Base-by-base conservation (phyloP, 2,113 vertebrate species). In the Sylvia atricapilla region DNA sequence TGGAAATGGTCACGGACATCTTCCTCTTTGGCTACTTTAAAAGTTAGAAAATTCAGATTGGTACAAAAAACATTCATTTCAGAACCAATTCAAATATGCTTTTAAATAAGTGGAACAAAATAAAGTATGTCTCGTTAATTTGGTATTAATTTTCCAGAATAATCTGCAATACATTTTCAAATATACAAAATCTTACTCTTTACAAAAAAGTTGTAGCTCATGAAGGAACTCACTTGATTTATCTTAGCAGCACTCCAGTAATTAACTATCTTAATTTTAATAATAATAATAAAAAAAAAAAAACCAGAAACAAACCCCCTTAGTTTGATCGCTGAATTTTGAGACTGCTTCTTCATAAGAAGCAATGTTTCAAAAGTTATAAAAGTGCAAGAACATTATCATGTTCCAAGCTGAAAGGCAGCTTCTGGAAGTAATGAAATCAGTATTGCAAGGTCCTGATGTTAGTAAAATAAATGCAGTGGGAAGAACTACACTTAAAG, bases 171-270 rank as follows among this genome's bases (percentile, higher is more conserved):
- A 94, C 63, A 75, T 85, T 91, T 94, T 95, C 89, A 95, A 95
- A 86, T 95, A 93, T 94, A 96, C 79, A 96, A 93, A 95, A 95
- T 88, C 87, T 81, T 95, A 90, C 22, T 93, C 87, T 91, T 95
- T 95, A 92, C 83, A 95, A 95, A 92, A 83, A 89, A 58, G 64
- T 67, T 78, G 80, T 69, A 95, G 58, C 63, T 91, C 44, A 15
- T 90, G 89, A 85, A 92, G 94, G 39, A 96, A 96, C 52, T 94
- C 87, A 73, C 58, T 82, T 94, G 70, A 89, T 85, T 84, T 83
- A 88, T 59, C 72, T 94, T 86, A 96, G 80, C 73, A 94, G 82
- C 87, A 91, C 93, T 89, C 91, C 59, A 74, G 41, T 77, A 84
- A 93, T 91, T 69, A 84, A 50, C 68, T 81, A 90, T 25, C 58